Percentiles rank a stretch among this genome's conserved stretches.
Evolutionary conservation across 2,113 vertebrate species (phyloP).

Genomic region (Syngnathoides biaculeatus): DNA sequence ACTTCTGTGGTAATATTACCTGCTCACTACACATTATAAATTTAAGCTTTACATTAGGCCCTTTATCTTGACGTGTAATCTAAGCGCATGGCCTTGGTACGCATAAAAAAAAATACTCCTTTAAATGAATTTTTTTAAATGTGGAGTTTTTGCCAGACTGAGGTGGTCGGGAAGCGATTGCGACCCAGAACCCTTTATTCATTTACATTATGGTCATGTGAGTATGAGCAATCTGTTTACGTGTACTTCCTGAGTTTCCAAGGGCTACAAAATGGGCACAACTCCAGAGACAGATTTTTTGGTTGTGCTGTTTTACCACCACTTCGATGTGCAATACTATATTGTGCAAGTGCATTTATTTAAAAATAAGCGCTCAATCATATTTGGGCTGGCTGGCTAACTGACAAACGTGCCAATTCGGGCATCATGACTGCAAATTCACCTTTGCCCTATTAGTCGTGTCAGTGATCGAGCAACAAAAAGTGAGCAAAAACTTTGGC

Average conservation of each 20-base stretch:
- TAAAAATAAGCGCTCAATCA: background rate
- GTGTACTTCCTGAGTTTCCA: constrained; percentile 61
- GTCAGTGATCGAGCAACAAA: constrained; percentile 46
- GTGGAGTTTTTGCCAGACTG: constrained; percentile 34
- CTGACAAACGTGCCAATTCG: background rate
- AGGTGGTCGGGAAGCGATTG: constrained; percentile 54
- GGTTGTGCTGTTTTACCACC: constrained; percentile 33
- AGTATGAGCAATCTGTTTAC: constrained; percentile 67
- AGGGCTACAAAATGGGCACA: constrained; percentile 67
- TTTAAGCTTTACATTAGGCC: constrained; percentile 30
- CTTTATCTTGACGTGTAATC: constrained; percentile 45
- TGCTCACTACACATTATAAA: constrained; percentile 55
- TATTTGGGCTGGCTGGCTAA: background rate
- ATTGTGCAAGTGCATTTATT: constrained; percentile 4
- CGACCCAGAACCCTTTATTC: constrained; percentile 64
- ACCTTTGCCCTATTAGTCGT: constrained; percentile 29
- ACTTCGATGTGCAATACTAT: constrained; percentile 41
- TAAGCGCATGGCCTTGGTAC: constrained; percentile 58
- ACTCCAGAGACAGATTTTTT: constrained; percentile 32
- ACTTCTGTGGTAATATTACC: constrained; percentile 57
- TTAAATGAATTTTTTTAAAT: constrained; percentile 43
- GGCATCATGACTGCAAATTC: constrained; percentile 14
- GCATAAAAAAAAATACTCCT: constrained; percentile 46
- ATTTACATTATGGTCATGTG: constrained; percentile 43
- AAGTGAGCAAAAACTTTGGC: constrained; percentile 61